Conservation (phyloP, 2,113 vertebrate species). For the Xiphophorus hellerii region DNA sequence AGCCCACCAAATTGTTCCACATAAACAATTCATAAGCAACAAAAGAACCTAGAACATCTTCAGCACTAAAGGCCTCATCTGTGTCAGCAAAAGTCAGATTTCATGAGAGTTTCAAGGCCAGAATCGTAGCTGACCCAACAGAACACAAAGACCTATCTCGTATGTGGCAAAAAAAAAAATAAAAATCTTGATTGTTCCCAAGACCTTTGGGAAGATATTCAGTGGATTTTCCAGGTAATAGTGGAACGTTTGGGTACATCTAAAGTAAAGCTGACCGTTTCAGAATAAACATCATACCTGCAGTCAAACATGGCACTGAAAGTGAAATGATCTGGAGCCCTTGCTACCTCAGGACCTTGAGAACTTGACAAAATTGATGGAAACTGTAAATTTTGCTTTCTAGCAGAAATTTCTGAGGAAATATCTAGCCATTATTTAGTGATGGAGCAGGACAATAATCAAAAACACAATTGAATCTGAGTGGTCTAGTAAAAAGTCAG, state of each 20-base stretch:
- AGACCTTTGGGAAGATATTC: not conserved
- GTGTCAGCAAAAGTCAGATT: not conserved
- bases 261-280: too few species aligned
- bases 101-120: not conserved
- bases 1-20: not conserved
- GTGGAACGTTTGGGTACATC: too few species aligned
- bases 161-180: not conserved
- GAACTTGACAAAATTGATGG: too few species aligned
- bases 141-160: not conserved
- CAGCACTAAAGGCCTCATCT: too few species aligned
- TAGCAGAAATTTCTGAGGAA: not conserved
- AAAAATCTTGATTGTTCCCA: not conserved
- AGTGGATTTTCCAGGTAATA: too few species aligned
- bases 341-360: too few species aligned
- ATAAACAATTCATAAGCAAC: not conserved
- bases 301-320: too few species aligned
- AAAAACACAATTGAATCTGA: not conserved
- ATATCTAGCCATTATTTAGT: not conserved
- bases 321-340: too few species aligned
- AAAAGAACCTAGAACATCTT: not conserved
- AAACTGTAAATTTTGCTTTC: too few species aligned
- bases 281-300: too few species aligned
- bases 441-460: not conserved
- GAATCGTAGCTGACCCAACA: not conserved
- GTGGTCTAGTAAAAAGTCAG: not conserved